Conservation (phyloP, 2,888 invertebrate genomes). For the Orthosia incerta region DNA sequence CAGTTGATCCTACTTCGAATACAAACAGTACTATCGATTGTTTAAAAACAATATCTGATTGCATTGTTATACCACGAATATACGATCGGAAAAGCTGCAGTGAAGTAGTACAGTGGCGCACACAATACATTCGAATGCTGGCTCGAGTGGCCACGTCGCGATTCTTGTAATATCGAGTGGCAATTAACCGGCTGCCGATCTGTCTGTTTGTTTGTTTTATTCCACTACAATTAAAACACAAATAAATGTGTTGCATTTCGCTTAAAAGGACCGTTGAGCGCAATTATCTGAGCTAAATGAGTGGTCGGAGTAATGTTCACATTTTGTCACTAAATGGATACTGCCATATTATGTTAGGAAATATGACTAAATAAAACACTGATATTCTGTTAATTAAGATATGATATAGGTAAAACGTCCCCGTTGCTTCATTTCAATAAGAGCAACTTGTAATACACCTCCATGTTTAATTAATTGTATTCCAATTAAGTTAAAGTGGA, state of each 20-base stretch:
- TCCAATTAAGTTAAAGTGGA: constrained; percentile 36
- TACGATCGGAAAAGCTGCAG: constrained; percentile 58
- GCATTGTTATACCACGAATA: constrained; percentile 71
- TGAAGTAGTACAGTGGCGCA: constrained; percentile 51
- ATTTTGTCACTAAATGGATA: constrained; percentile 38
- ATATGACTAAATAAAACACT: constrained; percentile 30
- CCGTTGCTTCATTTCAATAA: not conserved
- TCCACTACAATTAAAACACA: constrained; percentile 43
- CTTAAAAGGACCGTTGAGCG: constrained; percentile 44
- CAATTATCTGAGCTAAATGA: constrained; percentile 44
- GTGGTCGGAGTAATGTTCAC: constrained; percentile 39
- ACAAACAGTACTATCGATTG: constrained; percentile 59
- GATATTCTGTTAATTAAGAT: not conserved
- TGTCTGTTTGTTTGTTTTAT: constrained; percentile 48
- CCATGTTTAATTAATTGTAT: constrained; percentile 18
- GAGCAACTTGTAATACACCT: not conserved
- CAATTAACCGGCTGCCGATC: constrained; percentile 58
- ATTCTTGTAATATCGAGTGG: constrained; percentile 65
- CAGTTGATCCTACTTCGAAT: constrained; percentile 27
- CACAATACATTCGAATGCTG: constrained; percentile 45
- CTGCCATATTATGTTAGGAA: constrained; percentile 1
- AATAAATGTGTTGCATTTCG: constrained; percentile 46
- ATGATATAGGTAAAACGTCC: not conserved
- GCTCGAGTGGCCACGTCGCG: constrained; percentile 46
- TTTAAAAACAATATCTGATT: constrained; percentile 76